Evolutionary conservation across 2,888 invertebrate species (phyloP).

Genomic region (Patella ulyssiponensis): DNA sequence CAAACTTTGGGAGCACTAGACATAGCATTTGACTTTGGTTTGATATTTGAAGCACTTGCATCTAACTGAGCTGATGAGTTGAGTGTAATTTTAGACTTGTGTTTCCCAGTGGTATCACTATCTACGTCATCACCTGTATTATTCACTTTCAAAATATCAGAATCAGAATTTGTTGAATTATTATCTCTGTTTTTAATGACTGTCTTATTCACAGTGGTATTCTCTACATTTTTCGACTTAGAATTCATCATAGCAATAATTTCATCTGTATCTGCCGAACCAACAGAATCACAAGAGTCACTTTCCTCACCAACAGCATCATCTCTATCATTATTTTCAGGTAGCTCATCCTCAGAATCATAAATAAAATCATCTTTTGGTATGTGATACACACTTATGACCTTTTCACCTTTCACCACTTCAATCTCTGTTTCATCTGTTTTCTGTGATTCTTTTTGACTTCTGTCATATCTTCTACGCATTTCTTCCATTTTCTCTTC

Average conservation of each 20-base stretch:
- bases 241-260: slow-evolving; percentile 32
- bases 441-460: slow-evolving; percentile 14
- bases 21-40: no score
- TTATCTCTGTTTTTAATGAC: no score
- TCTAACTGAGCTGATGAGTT: no score
- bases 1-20: no score
- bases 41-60: no score
- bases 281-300: slow-evolving; percentile 39
- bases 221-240: no score
- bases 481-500: slow-evolving; percentile 28
- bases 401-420: slow-evolving; percentile 22
- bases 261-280: slow-evolving; percentile 49
- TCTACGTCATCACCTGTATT: no score
- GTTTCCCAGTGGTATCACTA: no score
- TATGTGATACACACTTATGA: slow-evolving; percentile 13
- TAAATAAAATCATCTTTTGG: slow-evolving; percentile 27
- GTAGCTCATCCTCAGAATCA: slow-evolving; percentile 22
- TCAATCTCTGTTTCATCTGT: slow-evolving; percentile 25
- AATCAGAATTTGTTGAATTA: no score
- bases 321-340: slow-evolving; percentile 10
- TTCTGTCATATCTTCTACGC: slow-evolving; percentile 30
- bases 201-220: no score
- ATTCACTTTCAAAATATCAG: no score
- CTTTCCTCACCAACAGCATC: slow-evolving; percentile 42
- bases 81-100: no score